Base-by-base conservation (phyloP, 2,888 invertebrate species). In the Heliconius aoede region DNA sequence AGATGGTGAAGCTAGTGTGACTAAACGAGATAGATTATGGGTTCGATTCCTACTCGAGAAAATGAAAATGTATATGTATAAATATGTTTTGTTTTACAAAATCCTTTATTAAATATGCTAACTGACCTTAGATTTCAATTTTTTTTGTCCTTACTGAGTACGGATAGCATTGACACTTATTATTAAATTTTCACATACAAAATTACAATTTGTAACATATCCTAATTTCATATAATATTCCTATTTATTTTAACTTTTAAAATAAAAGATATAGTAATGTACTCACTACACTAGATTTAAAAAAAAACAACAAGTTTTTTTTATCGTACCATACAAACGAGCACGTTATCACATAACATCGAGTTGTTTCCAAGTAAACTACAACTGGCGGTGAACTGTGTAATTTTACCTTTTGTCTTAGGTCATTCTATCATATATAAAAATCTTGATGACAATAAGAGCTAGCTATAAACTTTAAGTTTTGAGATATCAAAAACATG, bases 381-480 rank as follows among this genome's bases (percentile, higher is more conserved):
- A 81, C 83, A 82, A 83, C 81, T 84, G 86, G 85, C 87, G 87
- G 83, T 87, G 89, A 87, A 86, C 85, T 79, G 80, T 83, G 83
- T 85, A 81, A 83, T 86, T 84, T 86, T 85, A 87, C 87, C 86
- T 90, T 72, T 90, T 88, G 88, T 89, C 87, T 85, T 85, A 87
- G 84, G 78, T 82, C 81, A 81, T 79, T 79, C 81, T 84, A 85
- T 86, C 85, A 80, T 83, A 83, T 83, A 84, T 83, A 80, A 68
- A 84, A 87, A 91, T 90, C 93, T 92, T 89, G 91, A 92, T 89
- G 90, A 90, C 90, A 88, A 87, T 89, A 85, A 85, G 83, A 85
- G 89, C 87, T 88, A 85, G 90, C 87, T 88, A 90, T 92, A 91
- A 91, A 91, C 78, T 77, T 67, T 61, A 77, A 65, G 73, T 71